Conservation (phyloP, 2,888 invertebrate species). For the Temnothorax rugatulus region DNA sequence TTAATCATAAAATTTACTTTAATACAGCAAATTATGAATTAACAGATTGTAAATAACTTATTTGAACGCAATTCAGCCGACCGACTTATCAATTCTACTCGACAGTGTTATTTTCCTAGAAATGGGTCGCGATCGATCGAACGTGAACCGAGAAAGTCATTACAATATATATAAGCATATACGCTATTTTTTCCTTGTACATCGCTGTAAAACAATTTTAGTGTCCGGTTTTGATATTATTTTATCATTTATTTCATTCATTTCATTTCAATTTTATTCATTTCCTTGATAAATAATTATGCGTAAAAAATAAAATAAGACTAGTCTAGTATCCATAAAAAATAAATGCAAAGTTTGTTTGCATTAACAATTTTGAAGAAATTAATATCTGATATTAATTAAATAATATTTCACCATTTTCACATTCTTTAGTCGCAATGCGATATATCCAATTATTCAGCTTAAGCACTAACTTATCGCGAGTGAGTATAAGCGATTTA, state of each 20-base stretch:
- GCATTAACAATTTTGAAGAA: neutral
- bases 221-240: neutral
- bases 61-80: neutral
- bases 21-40: neutral
- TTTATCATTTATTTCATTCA: conserved; percentile 2
- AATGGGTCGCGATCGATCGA: conserved; percentile 38
- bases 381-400: neutral
- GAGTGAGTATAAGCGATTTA: neutral
- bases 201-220: neutral
- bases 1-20: conserved; percentile 1
- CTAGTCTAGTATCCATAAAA: neutral
- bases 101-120: conserved; percentile 36
- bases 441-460: neutral
- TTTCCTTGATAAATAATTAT: neutral
- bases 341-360: neutral
- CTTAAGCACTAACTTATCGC: conserved; percentile 6
- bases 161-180: neutral
- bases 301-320: neutral
- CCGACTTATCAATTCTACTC: conserved; percentile 28
- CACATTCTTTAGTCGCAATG: neutral
- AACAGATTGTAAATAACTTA: conserved; percentile 24
- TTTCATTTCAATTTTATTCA: neutral
- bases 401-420: neutral
- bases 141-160: conserved; percentile 38
- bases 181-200: neutral